Base-by-base conservation (phyloP, 2,888 invertebrate species). In the Crepidodera aurea region DNA sequence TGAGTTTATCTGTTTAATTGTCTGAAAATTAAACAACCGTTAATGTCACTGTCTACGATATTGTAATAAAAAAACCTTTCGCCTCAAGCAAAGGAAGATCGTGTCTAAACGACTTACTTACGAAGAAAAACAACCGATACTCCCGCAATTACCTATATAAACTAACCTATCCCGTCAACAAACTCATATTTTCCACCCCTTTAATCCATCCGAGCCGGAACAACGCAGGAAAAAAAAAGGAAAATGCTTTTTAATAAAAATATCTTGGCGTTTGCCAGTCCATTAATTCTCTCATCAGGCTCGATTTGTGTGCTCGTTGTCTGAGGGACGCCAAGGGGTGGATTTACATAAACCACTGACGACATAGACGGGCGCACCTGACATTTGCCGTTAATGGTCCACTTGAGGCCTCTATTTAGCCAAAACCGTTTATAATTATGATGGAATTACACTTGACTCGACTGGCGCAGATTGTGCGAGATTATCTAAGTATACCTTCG, bases 341-440 rank as follows among this genome's bases (percentile, higher is more conserved):
- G 40, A 13, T 8, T 40, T 18, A 40, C 40, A 6, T 18, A 16
- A 16, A 8, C 7, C 4, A 18, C 18, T 40, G 32, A 32, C 42
- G 18, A 18, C 42, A 16, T 40, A 7, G 40, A 51, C 42, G 27
- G 10, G 39, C 48, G 39, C 44, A 51, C 48, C 60, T 60, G 60
- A 60, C 60, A 55, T 55, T 60, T 60, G 25, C 48, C 48, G 34
- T 39, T 60, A 55, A 60, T 53, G 29, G 60, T 48, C 54, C 60
- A 54, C 50, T 55, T 54, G 60, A 48, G 60, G 60, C 48, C 48
- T 51, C 34, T 34, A 51, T 51, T 44, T 42, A 51, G 19, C 34
- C 34, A 40, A 51, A 51, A 42, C 42, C 34, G 25, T 27, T 51
- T 51, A 51, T 32, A 50, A 58, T 51, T 50, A 58, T 48, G 18